Evolutionary conservation across 2,888 invertebrate species (phyloP).

Genomic region (Erebia ligea): DNA sequence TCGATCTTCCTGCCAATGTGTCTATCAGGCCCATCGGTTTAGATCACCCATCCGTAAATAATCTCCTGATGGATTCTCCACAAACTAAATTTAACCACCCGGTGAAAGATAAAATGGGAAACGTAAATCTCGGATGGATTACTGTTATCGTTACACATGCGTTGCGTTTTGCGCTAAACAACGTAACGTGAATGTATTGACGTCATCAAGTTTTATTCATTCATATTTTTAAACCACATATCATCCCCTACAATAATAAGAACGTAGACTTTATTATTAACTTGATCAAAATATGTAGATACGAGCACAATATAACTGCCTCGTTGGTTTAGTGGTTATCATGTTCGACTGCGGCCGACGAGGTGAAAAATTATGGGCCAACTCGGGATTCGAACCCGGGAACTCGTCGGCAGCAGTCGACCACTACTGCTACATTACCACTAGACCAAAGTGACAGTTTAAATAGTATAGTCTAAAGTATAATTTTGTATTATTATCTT

Average conservation of each 20-base stretch:
- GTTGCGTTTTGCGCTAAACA: constrained; percentile 5
- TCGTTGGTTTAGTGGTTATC: no score
- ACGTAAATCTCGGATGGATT: constrained; percentile 14
- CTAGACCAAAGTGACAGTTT: no score
- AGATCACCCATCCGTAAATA: constrained; percentile 29
- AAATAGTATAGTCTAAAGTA: no score
- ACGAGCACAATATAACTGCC: no score
- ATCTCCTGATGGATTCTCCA: constrained; percentile 32
- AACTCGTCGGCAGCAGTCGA: no score
- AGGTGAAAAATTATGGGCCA: no score
- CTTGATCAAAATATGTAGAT: no score
- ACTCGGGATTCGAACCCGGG: no score
- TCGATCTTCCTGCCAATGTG: constrained; percentile 29
- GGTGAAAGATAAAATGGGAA: constrained; percentile 30
- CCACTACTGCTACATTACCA: no score
- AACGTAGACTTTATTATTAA: no score
- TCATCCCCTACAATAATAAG: not conserved
- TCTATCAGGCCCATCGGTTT: constrained; percentile 33
- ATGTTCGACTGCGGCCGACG: no score
- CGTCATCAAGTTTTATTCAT: constrained; percentile 1
- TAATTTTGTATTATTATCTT: no score
- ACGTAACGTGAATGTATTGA: constrained; percentile 8
- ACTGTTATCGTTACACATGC: constrained; percentile 1
- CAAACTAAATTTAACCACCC: constrained; percentile 33
- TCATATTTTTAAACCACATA: constrained; percentile 1